These are phyloP conservation scores for Ferdinandea cuprea DNA, from an alignment of 2,888 invertebrate species.

Conservation along the genomic window DNA sequence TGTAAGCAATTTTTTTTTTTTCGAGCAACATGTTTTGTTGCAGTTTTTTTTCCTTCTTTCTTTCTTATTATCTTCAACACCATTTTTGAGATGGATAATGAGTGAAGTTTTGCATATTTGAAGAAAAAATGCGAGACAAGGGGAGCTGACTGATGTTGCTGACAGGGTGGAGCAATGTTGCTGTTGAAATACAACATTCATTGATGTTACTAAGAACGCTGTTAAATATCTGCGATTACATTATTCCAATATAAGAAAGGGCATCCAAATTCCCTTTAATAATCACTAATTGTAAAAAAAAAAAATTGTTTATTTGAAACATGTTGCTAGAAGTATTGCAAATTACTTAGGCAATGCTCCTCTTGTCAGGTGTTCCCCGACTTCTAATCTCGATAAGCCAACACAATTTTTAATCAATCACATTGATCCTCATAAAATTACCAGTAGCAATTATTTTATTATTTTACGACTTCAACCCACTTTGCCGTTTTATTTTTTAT, in stretches of 20 bases:
- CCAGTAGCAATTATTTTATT: constrained; percentile 63
- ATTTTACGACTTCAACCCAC: constrained; percentile 39
- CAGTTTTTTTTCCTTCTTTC: constrained; percentile 10
- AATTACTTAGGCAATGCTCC: too few species aligned
- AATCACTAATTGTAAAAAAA: too few species aligned
- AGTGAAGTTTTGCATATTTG: constrained; percentile 23
- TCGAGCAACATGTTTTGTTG: constrained; percentile 7
- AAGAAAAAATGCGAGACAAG: not conserved
- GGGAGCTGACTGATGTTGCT: not conserved
- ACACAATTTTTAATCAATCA: constrained; percentile 34
- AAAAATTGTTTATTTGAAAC: too few species aligned
- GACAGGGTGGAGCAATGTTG: not conserved
- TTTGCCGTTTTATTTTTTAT: constrained; percentile 18
- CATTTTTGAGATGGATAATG: constrained; percentile 25
- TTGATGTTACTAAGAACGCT: too few species aligned
- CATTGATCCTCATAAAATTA: constrained; percentile 35
- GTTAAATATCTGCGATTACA: too few species aligned
- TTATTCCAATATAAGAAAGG: too few species aligned
- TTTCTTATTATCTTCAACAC: constrained; percentile 19
- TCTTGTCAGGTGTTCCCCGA: too few species aligned
- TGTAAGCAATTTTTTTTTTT: constrained; percentile 28
- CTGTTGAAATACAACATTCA: too few species aligned
- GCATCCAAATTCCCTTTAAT: too few species aligned
- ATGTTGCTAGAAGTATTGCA: too few species aligned
- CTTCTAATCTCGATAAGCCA: not conserved